phyloP scores from a whole-genome alignment of 2,888 invertebrate species.

The Microdon myrmicae region DNA sequence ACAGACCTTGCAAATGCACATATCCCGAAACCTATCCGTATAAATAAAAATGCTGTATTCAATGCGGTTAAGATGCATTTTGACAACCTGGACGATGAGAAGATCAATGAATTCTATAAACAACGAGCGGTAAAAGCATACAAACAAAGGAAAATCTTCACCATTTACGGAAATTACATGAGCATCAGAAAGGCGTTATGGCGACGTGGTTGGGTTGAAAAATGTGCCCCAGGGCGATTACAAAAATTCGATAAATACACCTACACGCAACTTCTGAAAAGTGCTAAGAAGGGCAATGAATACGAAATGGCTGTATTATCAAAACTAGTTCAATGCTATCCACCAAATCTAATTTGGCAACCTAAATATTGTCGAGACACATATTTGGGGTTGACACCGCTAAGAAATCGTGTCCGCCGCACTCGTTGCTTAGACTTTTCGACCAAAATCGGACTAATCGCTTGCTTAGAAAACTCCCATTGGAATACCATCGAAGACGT shows the following conservation, averaged over 20 bases:
- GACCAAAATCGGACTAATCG: slow-evolving; percentile 68
- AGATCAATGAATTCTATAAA: slow-evolving; percentile 5
- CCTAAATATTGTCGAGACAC: slow-evolving; percentile 60
- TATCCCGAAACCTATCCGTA: too few species aligned
- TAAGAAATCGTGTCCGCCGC: slow-evolving; percentile 61
- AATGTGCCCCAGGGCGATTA: slow-evolving; percentile 66
- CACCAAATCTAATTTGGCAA: slow-evolving; percentile 81
- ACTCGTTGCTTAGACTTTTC: slow-evolving; percentile 65
- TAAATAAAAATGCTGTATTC: neutral
- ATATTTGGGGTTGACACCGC: slow-evolving; percentile 57
- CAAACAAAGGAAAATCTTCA: slow-evolving; percentile 62
- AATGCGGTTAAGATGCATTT: neutral
- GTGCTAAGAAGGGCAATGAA: slow-evolving; percentile 61
- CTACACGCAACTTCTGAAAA: slow-evolving; percentile 58
- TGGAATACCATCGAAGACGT: slow-evolving; percentile 61
- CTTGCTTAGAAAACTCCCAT: slow-evolving; percentile 61
- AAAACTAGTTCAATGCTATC: slow-evolving; percentile 72
- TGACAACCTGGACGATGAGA: neutral
- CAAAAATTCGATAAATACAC: slow-evolving; percentile 61
- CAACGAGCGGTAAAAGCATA: slow-evolving; percentile 59
- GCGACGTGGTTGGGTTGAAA: slow-evolving; percentile 80
- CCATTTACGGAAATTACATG: slow-evolving; percentile 60
- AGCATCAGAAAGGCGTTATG: slow-evolving; percentile 68
- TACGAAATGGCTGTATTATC: slow-evolving; percentile 69
- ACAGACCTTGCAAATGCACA: too few species aligned